Percentiles rank a stretch among this genome's conserved stretches.
Evolutionary conservation across 1,140 invertebrate genomes (phyloP).

Genomic region (Philopotamus ludificatus): DNA sequence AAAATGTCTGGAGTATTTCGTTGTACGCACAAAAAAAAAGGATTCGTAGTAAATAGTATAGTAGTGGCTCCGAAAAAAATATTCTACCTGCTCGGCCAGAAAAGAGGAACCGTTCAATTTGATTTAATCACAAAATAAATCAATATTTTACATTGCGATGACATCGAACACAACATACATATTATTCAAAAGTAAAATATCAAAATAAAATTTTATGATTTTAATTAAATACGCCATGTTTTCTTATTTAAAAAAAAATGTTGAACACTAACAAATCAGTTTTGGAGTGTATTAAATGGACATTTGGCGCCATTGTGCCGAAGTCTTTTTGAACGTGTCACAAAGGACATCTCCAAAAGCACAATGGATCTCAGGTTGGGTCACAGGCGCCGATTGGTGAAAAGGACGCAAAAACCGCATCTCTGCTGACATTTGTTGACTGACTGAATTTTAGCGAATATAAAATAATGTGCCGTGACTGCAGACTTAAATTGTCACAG

Average conservation of each 20-base stretch:
- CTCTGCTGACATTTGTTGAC: conserved; percentile 6
- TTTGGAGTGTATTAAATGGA: conserved; percentile 26
- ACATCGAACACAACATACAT: background rate
- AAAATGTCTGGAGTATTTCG: conserved; percentile 4
- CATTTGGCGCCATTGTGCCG: conserved; percentile 23
- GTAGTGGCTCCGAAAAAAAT: conserved; percentile 6
- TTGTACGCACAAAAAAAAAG: conserved; percentile 12
- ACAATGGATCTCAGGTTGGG: background rate
- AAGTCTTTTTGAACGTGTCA: conserved; percentile 9
- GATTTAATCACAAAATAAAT: background rate
- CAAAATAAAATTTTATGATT: too few species aligned
- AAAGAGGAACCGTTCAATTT: background rate
- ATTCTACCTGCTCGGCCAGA: background rate
- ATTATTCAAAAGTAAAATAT: background rate
- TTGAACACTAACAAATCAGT: background rate
- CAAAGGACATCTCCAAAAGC: background rate
- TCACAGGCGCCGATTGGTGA: conserved; percentile 1
- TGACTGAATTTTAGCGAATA: background rate
- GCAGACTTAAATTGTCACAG: too few species aligned
- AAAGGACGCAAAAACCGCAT: background rate
- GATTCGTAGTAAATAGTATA: conserved; percentile 29
- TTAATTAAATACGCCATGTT: too few species aligned
- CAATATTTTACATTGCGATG: background rate
- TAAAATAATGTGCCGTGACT: background rate
- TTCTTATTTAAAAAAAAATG: too few species aligned